Percentiles rank a stretch among this genome's conserved stretches.
phyloP scores from a whole-genome alignment of 2,113 vertebrate species.

The Lynx canadensis region DNA sequence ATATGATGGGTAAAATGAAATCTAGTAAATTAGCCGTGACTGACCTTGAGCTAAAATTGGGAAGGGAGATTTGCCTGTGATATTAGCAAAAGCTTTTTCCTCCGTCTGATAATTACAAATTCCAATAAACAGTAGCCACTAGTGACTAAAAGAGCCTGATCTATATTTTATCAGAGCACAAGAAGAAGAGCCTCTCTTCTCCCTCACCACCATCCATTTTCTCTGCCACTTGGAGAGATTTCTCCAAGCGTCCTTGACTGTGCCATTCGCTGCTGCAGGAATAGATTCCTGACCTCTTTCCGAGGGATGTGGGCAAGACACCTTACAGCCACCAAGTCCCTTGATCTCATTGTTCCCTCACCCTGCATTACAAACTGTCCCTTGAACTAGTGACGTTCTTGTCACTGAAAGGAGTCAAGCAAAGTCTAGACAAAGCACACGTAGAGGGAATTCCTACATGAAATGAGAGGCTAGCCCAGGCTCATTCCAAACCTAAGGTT shows the following conservation, averaged over 20 bases:
- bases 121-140: background rate
- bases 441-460: background rate
- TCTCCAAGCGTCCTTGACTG: background rate
- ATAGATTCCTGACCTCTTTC: background rate
- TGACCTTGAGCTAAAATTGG: background rate
- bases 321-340: background rate
- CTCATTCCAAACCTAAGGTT: background rate
- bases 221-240: background rate
- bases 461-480: background rate
- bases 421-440: background rate
- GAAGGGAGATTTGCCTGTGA: background rate
- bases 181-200: background rate
- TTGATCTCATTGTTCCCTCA: background rate
- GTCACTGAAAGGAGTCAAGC: background rate
- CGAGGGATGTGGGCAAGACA: background rate
- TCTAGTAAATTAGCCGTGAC: background rate
- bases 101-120: background rate
- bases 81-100: background rate
- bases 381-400: background rate
- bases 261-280: background rate
- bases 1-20: background rate
- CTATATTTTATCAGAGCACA: background rate
- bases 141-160: background rate
- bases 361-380: background rate
- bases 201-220: background rate